A percentile compares a stretch with the other conserved stretches of the same genome.
Conservation (phyloP, 2,888 invertebrate species). For the Acronicta aceris region DNA sequence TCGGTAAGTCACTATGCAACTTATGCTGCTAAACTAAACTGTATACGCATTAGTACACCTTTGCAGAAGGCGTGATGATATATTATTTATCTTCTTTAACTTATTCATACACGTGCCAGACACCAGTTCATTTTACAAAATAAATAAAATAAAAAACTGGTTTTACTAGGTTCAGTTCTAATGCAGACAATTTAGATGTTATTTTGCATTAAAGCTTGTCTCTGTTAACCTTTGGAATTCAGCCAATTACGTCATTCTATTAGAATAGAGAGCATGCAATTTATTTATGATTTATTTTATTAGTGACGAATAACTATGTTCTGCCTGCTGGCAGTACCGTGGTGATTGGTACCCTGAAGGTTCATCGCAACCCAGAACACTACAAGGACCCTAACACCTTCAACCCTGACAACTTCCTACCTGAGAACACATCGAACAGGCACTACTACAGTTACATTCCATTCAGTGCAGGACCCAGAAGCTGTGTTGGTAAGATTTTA, state of each 20-base stretch:
- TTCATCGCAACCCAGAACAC: conserved; percentile 91
- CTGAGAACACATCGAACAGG: conserved; percentile 92
- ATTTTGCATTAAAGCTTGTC: too few species aligned
- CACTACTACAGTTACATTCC: conserved; percentile 94
- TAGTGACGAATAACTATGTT: conserved; percentile 90
- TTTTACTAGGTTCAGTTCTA: too few species aligned
- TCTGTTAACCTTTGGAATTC: too few species aligned
- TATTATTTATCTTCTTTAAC: too few species aligned
- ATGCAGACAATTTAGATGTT: too few species aligned
- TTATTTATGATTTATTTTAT: conserved; percentile 10
- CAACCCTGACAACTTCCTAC: conserved; percentile 94
- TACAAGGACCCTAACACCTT: conserved; percentile 92
- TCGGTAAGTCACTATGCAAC: conserved; percentile 82
- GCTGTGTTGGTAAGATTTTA: conserved; percentile 91
- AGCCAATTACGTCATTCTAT: too few species aligned
- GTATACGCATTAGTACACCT: too few species aligned
- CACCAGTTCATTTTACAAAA: too few species aligned
- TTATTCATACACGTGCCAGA: too few species aligned
- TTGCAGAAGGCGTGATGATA: too few species aligned
- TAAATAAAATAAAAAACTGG: too few species aligned
- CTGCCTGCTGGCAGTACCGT: conserved; percentile 93
- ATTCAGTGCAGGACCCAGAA: conserved; percentile 94
- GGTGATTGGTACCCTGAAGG: conserved; percentile 91
- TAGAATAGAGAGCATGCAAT: neutral
- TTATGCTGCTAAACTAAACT: too few species aligned